phyloP scores from a whole-genome alignment of 2,888 invertebrate genomes.

The Drosophila kuntzei region DNA sequence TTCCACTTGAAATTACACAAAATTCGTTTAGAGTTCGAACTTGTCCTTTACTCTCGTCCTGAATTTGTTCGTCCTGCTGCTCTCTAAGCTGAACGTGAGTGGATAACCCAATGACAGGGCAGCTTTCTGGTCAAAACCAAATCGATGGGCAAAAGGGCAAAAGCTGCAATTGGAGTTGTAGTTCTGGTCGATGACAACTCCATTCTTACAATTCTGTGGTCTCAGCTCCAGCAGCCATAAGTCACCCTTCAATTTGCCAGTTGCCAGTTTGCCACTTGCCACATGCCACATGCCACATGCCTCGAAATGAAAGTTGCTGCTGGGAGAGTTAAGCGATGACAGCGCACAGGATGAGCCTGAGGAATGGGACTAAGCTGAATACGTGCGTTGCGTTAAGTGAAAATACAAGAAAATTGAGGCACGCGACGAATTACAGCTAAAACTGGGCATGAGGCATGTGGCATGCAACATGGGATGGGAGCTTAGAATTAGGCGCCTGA shows the following conservation, averaged over 20 bases:
- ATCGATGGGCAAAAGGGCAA: conserved; percentile 37
- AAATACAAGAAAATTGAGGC: conserved; percentile 72
- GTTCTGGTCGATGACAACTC: conserved; percentile 56
- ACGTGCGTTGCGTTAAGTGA: conserved; percentile 78
- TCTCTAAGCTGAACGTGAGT: conserved; percentile 56
- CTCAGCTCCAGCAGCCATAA: conserved; percentile 49
- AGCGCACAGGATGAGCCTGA: conserved; percentile 39
- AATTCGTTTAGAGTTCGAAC: conserved; percentile 21
- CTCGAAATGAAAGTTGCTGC: conserved; percentile 46
- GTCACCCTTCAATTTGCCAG: conserved; percentile 73
- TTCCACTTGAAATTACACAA: conserved; percentile 17
- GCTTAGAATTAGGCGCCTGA: conserved; percentile 72
- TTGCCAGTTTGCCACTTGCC: conserved; percentile 7
- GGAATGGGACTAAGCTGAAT: conserved; percentile 50
- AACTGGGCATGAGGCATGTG: conserved; percentile 34
- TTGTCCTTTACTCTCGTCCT: not conserved
- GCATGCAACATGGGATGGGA: conserved; percentile 22
- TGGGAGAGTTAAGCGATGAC: conserved; percentile 49
- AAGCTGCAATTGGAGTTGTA: conserved; percentile 44
- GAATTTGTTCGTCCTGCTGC: conserved; percentile 6
- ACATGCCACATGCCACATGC: conserved; percentile 12
- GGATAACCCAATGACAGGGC: conserved; percentile 69
- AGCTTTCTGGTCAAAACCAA: conserved; percentile 40
- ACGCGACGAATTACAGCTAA: conserved; percentile 66
- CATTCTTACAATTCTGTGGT: conserved; percentile 29